Evolutionary conservation across 2,888 invertebrate species (phyloP), one percentile per base, ranked within the genome.

Genomic region (Parnassius glacialis): DNA sequence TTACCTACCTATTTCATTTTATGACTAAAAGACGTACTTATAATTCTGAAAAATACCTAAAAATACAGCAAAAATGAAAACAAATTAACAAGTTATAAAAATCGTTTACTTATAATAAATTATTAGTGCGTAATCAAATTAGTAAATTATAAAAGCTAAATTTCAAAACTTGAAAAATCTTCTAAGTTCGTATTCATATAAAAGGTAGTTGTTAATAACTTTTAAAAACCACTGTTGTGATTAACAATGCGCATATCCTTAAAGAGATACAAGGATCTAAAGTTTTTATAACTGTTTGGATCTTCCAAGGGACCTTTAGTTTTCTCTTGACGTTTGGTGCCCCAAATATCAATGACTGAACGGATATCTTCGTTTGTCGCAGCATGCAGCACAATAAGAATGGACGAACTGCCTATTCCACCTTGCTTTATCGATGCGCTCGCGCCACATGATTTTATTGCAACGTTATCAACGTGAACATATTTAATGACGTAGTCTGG

Each of bases 341-440:
- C 90, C 90, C 90, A 90, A 34, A 90, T 83, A 57, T 90, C 88
- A 9, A 90, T 77, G 1, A 90, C 87, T 0, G 87, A 79, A 1
- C 88, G 71, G 16, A 90, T 88, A 64, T 88, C 89, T 25, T 87
- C 79, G 64, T 84, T 79, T 0, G 79, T 70, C 2, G 68, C 79
- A 0, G 90, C 84, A 48, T 80, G 82, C 0, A 90, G 74, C 0
- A 90, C 77, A n/a, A 90, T 75, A 1, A 90, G 68, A 2, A 89
- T 80, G 0, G 76, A 72, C 0, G 84, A 81, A 2, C 70, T 68
- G 1, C 75, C 84, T 0, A 90, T 52, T 0, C 90, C 90, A 2
- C 89, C 89, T 10, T 72, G 71, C 65, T 76, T 83, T 9, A 90
- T 74, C 0, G 68, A 58, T 0, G 87, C 85, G 52, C 74, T 80